These are phyloP conservation scores for Perccottus glenii DNA, from an alignment of 2,113 vertebrate genomes.

Conservation along the genomic window DNA sequence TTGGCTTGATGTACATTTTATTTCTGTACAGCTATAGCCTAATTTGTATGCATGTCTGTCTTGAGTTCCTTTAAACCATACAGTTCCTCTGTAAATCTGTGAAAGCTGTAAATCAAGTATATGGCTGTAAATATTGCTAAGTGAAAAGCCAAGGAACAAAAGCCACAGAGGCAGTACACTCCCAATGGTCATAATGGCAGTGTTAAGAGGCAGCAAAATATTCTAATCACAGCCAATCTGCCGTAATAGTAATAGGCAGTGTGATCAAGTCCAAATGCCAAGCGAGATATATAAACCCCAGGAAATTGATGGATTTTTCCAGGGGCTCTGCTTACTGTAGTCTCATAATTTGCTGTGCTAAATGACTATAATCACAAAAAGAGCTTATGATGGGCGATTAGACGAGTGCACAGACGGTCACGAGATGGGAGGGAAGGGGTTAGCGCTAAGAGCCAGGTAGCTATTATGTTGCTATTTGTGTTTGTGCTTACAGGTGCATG, in stretches of 20 bases:
- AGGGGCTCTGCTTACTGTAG: slow-evolving; percentile 5
- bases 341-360: slow-evolving; percentile 8
- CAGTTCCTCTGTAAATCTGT: no score
- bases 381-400: slow-evolving; percentile 16
- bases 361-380: slow-evolving; percentile 30
- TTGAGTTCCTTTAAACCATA: no score
- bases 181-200: slow-evolving; percentile 43
- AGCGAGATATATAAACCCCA: slow-evolving; percentile 34
- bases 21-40: no score
- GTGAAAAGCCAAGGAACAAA: slow-evolving; percentile 8
- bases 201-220: slow-evolving; percentile 42
- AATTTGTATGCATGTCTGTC: no score
- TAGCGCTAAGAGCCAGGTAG: background rate
- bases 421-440: background rate
- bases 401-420: background rate
- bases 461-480: background rate
- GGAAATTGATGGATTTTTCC: slow-evolving; percentile 20
- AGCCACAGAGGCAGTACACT: slow-evolving; percentile 1
- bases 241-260: slow-evolving; percentile 11
- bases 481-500: background rate
- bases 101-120: background rate
- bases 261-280: slow-evolving; percentile 42
- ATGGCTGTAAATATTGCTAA: slow-evolving; percentile 27
- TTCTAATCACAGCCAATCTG: slow-evolving; percentile 43
- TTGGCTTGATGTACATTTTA: no score